Evolutionary conservation across 2,113 vertebrate species (phyloP).

Genomic region (Parus major): DNA sequence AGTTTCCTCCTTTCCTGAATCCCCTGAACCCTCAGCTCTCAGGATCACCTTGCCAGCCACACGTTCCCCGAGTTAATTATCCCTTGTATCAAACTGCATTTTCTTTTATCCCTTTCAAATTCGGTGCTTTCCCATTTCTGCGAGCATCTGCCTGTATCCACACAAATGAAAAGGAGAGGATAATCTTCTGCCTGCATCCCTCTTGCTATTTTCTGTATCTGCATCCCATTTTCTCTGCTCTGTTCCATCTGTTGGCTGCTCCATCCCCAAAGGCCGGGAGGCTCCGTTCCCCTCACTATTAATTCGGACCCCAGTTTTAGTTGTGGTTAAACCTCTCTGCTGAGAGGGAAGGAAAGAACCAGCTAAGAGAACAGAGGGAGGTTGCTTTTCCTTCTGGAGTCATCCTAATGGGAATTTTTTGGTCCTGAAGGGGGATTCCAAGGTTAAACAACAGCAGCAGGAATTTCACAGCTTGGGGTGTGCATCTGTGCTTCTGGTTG

Average conservation of each 20-base stretch:
- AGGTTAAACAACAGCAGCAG: conserved; percentile 9
- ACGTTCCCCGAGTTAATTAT: not conserved
- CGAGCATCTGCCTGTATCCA: not conserved
- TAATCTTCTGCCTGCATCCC: not conserved
- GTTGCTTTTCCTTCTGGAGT: not conserved
- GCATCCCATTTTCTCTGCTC: not conserved
- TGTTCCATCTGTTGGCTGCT: not conserved
- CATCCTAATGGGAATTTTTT: not conserved
- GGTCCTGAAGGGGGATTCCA: not conserved
- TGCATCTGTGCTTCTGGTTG: not conserved
- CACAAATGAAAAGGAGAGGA: conserved; percentile 1
- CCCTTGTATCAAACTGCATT: not conserved
- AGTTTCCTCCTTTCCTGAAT: not conserved
- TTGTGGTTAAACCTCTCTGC: not conserved
- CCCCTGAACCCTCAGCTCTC: not conserved
- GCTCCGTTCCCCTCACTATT: not conserved
- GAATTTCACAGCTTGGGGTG: not conserved
- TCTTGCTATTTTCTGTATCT: not conserved
- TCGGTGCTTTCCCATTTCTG: not conserved
- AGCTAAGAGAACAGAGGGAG: rapidly evolving
- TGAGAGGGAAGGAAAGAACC: not conserved
- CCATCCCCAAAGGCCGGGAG: not conserved
- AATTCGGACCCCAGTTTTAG: not conserved
- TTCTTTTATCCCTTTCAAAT: not conserved
- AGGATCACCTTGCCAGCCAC: not conserved